Conservation (phyloP, 2,888 invertebrate genomes). For the Ethmia dodecea region DNA sequence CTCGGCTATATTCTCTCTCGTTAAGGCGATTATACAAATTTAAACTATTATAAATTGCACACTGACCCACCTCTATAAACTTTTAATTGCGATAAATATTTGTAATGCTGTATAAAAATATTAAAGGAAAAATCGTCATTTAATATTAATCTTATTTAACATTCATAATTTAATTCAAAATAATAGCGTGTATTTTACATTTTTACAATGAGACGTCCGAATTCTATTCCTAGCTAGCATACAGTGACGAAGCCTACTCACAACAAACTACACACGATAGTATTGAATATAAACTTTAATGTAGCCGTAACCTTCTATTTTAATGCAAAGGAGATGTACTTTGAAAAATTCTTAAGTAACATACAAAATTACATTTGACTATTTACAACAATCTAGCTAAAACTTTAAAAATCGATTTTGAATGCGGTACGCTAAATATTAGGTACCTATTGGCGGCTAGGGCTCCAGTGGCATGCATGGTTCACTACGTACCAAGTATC, state of each 20-base stretch:
- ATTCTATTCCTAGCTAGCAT: constrained; percentile 65
- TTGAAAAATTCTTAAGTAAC: constrained; percentile 67
- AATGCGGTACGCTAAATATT: constrained; percentile 54
- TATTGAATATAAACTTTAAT: constrained; percentile 62
- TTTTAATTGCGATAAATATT: constrained; percentile 75
- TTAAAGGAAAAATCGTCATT: constrained; percentile 75
- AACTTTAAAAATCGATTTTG: constrained; percentile 36
- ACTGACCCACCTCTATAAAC: constrained; percentile 75
- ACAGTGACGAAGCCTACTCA: constrained; percentile 68
- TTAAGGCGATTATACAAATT: constrained; percentile 73
- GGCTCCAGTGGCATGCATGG: constrained; percentile 58
- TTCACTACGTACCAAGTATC: constrained; percentile 49
- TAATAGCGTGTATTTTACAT: constrained; percentile 74
- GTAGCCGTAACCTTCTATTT: constrained; percentile 65
- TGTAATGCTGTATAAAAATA: constrained; percentile 77
- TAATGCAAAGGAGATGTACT: constrained; percentile 70
- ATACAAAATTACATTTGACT: constrained; percentile 74
- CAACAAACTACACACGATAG: constrained; percentile 73
- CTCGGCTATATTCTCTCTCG: constrained; percentile 74
- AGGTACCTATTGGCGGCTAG: constrained; percentile 60
- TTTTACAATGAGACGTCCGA: constrained; percentile 72
- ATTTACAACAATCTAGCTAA: constrained; percentile 72
- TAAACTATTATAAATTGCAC: constrained; percentile 73
- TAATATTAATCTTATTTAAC: constrained; percentile 68
- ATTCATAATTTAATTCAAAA: constrained; percentile 62